Percentiles rank a stretch among this genome's conserved stretches.
Conservation (phyloP, 2,113 vertebrate species). For the Stictonetta naevosa region DNA sequence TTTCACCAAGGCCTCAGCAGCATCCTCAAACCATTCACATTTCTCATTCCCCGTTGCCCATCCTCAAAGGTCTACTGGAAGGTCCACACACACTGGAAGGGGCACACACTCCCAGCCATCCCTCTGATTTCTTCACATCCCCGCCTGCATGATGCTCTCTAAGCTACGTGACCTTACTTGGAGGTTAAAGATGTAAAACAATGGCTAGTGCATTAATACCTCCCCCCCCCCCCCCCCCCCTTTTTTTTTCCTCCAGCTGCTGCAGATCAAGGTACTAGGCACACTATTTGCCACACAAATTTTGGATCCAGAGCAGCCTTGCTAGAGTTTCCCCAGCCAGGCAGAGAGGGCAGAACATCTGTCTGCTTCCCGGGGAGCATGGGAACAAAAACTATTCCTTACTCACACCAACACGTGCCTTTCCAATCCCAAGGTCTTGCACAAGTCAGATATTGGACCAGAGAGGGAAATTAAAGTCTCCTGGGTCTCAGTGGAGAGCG, state of each 20-base stretch:
- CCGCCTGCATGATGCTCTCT: neutral
- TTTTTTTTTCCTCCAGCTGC: neutral
- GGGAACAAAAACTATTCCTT: neutral
- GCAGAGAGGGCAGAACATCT: neutral
- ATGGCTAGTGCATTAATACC: accelerated
- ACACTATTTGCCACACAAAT: neutral
- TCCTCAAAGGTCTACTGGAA: too few relatives aligned
- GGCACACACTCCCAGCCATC: neutral
- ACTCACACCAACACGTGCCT: neutral
- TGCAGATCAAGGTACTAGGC: neutral
- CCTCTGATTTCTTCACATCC: neutral
- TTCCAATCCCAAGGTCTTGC: neutral
- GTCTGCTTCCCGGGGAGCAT: neutral
- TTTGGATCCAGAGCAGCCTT: neutral
- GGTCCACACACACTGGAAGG: too few relatives aligned
- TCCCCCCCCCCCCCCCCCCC: too few relatives aligned
- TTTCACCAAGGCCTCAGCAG: accelerated
- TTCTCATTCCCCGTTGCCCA: neutral
- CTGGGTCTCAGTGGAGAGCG: neutral
- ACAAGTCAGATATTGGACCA: neutral
- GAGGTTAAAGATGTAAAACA: neutral
- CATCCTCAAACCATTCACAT: accelerated
- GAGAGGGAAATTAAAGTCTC: neutral
- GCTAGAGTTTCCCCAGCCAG: neutral
- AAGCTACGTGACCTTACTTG: accelerated